Percentiles rank a stretch among this genome's conserved stretches.
These are phyloP conservation scores for Marmota monax DNA, from an alignment of 2,113 vertebrate genomes.

Conservation along the genomic window DNA sequence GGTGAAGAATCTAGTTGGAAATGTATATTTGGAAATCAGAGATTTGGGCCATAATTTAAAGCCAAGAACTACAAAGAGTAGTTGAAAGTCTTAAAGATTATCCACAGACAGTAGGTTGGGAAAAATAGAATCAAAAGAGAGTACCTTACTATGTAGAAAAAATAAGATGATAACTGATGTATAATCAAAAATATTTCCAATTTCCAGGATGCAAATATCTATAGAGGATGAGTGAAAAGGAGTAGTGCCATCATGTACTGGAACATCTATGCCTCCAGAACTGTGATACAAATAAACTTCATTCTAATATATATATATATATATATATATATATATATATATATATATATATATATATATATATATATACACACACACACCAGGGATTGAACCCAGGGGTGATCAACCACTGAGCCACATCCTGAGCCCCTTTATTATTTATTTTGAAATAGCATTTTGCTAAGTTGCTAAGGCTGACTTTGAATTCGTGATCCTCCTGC, in stretches of 20 bases:
- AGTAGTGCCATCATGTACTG: neutral
- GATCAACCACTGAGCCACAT: no score
- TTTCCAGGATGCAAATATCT: neutral
- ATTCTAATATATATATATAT: no score
- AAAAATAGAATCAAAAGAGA: neutral
- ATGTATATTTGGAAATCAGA: neutral
- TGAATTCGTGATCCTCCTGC: no score
- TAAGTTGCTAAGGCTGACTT: no score
- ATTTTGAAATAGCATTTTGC: no score
- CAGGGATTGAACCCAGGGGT: no score
- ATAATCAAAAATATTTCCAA: neutral
- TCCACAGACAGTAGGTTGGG: neutral
- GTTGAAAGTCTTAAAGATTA: neutral
- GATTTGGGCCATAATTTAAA: neutral
- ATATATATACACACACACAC: no score
- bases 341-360: no score
- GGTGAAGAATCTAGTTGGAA: neutral
- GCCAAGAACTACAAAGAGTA: neutral
- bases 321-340: no score
- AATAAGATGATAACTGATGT: neutral
- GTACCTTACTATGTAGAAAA: neutral
- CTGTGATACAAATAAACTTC: neutral
- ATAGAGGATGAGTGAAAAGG: neutral
- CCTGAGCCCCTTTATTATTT: no score
- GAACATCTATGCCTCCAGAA: neutral